Conservation (phyloP, 2,888 invertebrate species). For the Acanthosepion esculentum region DNA sequence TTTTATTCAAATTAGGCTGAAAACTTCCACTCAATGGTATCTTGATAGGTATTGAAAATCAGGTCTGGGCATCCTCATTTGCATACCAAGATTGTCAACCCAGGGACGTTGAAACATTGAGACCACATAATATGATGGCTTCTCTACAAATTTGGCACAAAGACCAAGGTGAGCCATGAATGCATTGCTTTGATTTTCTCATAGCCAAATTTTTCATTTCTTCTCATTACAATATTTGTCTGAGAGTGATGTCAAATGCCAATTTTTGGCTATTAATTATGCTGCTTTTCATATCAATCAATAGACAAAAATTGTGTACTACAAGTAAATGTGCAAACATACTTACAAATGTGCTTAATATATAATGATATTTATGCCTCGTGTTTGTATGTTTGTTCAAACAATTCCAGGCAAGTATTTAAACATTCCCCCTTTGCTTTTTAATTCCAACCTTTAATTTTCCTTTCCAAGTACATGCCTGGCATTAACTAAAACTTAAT, state of each 20-base stretch:
- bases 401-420: slow-evolving; percentile 34
- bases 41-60: slow-evolving; percentile 47
- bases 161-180: slow-evolving; percentile 47
- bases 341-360: slow-evolving; percentile 21
- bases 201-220: slow-evolving; percentile 45
- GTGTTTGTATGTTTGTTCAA: slow-evolving; percentile 36
- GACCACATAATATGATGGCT: slow-evolving; percentile 47
- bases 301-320: slow-evolving; percentile 36
- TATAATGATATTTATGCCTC: slow-evolving; percentile 33
- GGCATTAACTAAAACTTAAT: slow-evolving; percentile 36
- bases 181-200: slow-evolving; percentile 47
- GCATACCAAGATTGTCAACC: slow-evolving; percentile 47
- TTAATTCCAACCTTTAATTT: slow-evolving; percentile 24
- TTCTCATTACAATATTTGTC: slow-evolving; percentile 47
- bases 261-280: slow-evolving; percentile 19
- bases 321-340: background rate
- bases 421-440: background rate
- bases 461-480: slow-evolving; percentile 39
- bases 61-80: slow-evolving; percentile 46
- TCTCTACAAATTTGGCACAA: slow-evolving; percentile 47
- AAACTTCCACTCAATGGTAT: slow-evolving; percentile 46
- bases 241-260: slow-evolving; percentile 44
- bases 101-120: slow-evolving; percentile 42
- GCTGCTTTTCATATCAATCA: background rate
- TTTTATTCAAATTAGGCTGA: slow-evolving; percentile 48